Evolutionary conservation across 2,888 invertebrate species (phyloP).

Genomic region (Drosophila limbata): DNA sequence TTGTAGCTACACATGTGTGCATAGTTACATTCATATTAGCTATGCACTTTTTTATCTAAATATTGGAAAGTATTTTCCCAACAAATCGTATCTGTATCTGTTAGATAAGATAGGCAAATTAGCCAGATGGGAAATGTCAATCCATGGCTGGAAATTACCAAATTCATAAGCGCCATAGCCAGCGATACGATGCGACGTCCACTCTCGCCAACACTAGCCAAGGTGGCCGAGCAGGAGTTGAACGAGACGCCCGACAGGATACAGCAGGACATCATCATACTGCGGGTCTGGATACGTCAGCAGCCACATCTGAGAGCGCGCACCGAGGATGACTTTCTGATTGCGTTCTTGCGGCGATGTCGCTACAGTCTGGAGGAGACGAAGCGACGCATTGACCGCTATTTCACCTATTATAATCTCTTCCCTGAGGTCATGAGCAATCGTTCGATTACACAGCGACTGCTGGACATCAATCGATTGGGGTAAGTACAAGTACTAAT

Average conservation of each 20-base stretch:
- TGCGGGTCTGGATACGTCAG: slow-evolving; percentile 86
- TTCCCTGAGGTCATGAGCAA: slow-evolving; percentile 77
- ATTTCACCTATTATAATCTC: slow-evolving; percentile 70
- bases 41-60: slow-evolving; percentile 24
- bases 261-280: slow-evolving; percentile 85
- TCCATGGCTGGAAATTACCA: slow-evolving; percentile 8
- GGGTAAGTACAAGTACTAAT: slow-evolving; percentile 61
- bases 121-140: slow-evolving; percentile 17
- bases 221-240: slow-evolving; percentile 85
- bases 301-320: slow-evolving; percentile 86
- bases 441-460: slow-evolving; percentile 68
- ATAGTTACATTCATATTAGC: slow-evolving; percentile 12
- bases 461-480: slow-evolving; percentile 75
- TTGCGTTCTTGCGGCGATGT: slow-evolving; percentile 77
- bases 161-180: slow-evolving; percentile 44
- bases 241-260: slow-evolving; percentile 86
- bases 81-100: slow-evolving; percentile 27
- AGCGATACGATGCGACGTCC: slow-evolving; percentile 73
- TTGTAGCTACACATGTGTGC: slow-evolving; percentile 1
- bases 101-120: slow-evolving; percentile 68
- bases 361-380: slow-evolving; percentile 81
- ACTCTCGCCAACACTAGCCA: slow-evolving; percentile 75
- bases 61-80: slow-evolving; percentile 49
- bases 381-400: slow-evolving; percentile 77
- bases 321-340: slow-evolving; percentile 76